Evolutionary conservation across 1,140 invertebrate genomes (phyloP).

Genomic region (Lepidurus couesii): DNA sequence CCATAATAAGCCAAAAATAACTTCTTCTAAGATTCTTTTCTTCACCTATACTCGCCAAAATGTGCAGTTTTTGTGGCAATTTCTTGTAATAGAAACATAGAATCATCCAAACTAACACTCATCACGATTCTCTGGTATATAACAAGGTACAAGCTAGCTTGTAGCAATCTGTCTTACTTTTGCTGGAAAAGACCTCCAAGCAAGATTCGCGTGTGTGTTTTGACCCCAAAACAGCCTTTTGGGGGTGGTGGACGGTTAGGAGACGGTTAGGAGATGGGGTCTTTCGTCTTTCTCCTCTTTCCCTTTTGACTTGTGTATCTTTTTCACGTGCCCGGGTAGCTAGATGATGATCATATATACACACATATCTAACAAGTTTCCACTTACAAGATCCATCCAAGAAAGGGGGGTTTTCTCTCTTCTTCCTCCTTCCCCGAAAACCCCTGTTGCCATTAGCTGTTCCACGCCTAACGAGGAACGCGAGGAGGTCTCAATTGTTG

Average conservation of each 20-base stretch:
- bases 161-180: no score
- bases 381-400: constrained; percentile 12
- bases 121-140: not conserved
- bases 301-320: not conserved
- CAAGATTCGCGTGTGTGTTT: not conserved
- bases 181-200: no score
- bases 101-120: not conserved
- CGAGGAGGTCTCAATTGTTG: constrained; percentile 21
- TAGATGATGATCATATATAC: constrained; percentile 17
- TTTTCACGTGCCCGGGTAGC: constrained; percentile 5
- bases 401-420: not conserved
- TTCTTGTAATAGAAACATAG: no score
- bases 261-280: not conserved
- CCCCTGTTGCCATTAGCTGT: constrained; percentile 7
- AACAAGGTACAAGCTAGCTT: no score
- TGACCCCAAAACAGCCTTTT: not conserved
- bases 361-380: constrained; percentile 9
- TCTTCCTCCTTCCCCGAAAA: not conserved
- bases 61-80: not conserved
- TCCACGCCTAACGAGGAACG: constrained; percentile 10
- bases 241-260: not conserved
- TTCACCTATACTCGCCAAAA: not conserved
- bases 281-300: no score
- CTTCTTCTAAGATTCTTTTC: not conserved
- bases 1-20: no score